Base-by-base conservation (phyloP, 2,888 invertebrate species). In the Odontomyia ornata region DNA sequence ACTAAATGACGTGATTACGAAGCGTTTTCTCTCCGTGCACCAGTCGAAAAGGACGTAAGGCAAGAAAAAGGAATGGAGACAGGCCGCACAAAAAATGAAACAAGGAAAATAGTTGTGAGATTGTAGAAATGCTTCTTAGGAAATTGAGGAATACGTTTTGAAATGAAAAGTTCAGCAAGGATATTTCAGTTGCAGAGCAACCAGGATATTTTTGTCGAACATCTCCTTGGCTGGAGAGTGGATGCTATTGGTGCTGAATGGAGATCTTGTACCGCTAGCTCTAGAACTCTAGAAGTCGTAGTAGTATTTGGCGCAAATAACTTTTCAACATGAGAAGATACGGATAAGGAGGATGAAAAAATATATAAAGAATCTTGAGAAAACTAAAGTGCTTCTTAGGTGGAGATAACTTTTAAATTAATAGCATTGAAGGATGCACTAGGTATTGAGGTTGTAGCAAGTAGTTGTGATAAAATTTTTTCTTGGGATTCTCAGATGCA, bases 1-100 rank as follows among this genome's bases (percentile, higher is more conserved):
- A 27, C 62, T 25, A 62, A 62, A 62, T 27, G 62, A 62, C n/a
- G 62, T 62, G 62, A 62, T 62, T 62, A 62, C 62, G 62, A 62
- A 62, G 62, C 27, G 62, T 27, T 62, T 62, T 62, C 62, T 25
- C 18, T 57, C 57, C 18, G 62, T 25, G 62, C 13, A 57, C 1
- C 3, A 62, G 36, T 36, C 36, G n/a, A n/a, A 36, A 36, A 36
- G 36, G 5, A 36, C 3, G 9, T 36, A 36, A 9, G 5, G 9
- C 36, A 9, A 36, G 36, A 9, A 36, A 36, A 36, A 5, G 36
- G 9, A n/a, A n/a, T n/a, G n/a, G n/a, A n/a, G n/a, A n/a, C n/a
- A 9, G 36, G 9, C 9, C 9, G 36, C 3, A 36, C 36, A 9
- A 36, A 36, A 36, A 36, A 36, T 36, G n/a, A n/a, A n/a, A n/a